These are phyloP conservation scores for Theropithecus gelada DNA, from an alignment of 2,113 vertebrate species.

Conservation along the genomic window DNA sequence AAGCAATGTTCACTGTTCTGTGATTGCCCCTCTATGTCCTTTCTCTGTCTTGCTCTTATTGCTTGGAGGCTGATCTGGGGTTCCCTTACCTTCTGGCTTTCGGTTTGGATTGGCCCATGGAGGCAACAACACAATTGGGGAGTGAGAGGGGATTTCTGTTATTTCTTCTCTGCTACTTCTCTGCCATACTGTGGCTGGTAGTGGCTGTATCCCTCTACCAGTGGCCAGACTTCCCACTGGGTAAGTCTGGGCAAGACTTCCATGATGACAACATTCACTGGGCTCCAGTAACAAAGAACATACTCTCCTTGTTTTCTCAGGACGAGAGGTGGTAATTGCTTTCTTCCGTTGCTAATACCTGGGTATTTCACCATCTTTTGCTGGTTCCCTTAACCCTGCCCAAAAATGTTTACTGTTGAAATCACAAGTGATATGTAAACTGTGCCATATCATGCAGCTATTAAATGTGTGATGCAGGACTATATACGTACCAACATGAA, in stretches of 20 bases:
- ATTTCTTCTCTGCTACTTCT: background rate
- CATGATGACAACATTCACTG: background rate
- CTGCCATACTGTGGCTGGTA: background rate
- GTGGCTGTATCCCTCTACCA: background rate
- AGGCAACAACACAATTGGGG: background rate
- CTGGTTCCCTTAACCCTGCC: background rate
- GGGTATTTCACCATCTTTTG: background rate
- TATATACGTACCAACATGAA: background rate
- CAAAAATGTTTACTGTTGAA: background rate
- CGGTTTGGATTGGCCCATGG: background rate
- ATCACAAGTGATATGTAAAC: background rate
- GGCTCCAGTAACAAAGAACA: background rate
- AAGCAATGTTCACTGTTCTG: background rate
- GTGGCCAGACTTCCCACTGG: background rate
- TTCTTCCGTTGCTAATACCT: background rate
- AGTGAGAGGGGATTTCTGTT: background rate
- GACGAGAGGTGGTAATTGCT: background rate
- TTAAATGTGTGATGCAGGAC: background rate
- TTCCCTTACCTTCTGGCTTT: background rate
- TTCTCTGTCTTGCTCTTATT: background rate
- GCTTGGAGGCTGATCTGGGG: background rate
- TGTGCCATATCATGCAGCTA: background rate
- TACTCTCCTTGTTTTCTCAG: background rate
- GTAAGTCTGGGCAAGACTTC: background rate
- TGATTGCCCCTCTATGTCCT: background rate